phyloP scores from a whole-genome alignment of 2,113 vertebrate genomes.

The Lepisosteus osseus region DNA sequence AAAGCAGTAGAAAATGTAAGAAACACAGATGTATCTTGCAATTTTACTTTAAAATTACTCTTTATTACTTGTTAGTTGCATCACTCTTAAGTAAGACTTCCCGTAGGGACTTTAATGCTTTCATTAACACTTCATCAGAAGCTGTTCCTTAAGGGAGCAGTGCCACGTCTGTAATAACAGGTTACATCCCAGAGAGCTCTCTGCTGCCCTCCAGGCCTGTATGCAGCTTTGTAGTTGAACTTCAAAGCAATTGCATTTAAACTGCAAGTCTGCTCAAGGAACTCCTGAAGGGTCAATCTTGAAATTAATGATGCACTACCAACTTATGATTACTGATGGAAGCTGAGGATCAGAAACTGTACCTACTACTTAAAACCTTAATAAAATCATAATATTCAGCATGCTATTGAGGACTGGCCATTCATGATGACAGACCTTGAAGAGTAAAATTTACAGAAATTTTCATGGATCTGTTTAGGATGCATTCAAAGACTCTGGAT shows the following conservation, averaged over 20 bases:
- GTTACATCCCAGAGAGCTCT: constrained; percentile 10
- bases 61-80: constrained; percentile 44
- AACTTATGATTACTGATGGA: neutral
- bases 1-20: neutral
- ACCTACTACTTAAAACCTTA: neutral
- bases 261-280: neutral
- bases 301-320: neutral
- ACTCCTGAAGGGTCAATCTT: neutral
- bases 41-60: constrained; percentile 38
- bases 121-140: constrained; percentile 45
- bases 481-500: no score
- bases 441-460: no score
- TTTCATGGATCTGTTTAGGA: no score
- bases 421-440: no score
- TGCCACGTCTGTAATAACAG: constrained; percentile 16
- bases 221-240: constrained; percentile 34
- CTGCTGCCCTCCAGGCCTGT: constrained; percentile 6
- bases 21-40: neutral
- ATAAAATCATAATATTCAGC: neutral
- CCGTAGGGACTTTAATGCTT: constrained; percentile 35
- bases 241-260: constrained; percentile 32
- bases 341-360: neutral
- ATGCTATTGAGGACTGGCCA: no score
- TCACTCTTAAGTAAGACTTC: constrained; percentile 30
- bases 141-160: constrained; percentile 20